A percentile compares a stretch with the other conserved stretches of the same genome.
Evolutionary conservation across 1,140 invertebrate genomes (phyloP).

Genomic region (Magallana gigas): DNA sequence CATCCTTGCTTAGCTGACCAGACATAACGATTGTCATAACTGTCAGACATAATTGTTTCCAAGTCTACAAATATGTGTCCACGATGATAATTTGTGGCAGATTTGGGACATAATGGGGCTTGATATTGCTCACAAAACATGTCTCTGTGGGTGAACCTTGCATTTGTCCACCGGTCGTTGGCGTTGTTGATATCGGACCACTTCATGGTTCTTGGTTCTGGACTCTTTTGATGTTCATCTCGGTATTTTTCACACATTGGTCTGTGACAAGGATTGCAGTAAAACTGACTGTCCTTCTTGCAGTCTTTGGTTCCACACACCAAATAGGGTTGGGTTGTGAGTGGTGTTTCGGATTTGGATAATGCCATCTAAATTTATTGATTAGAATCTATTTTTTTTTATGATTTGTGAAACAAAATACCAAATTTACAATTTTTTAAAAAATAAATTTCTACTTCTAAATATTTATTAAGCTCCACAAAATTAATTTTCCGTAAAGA

Average conservation of each 20-base stretch:
- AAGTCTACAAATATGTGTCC: neutral
- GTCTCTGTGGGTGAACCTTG: neutral
- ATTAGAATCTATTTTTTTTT: too few species aligned
- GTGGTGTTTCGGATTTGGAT: neutral
- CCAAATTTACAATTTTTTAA: too few species aligned
- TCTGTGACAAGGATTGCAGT: neutral
- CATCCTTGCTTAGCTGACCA: neutral
- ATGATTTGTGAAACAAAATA: too few species aligned
- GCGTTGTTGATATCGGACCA: neutral
- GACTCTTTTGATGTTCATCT: neutral
- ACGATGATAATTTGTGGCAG: neutral
- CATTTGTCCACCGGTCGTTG: neutral
- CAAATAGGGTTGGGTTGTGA: neutral
- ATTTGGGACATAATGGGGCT: neutral
- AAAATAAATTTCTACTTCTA: too few species aligned
- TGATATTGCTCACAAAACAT: neutral
- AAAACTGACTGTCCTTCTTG: neutral
- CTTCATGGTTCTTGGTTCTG: neutral
- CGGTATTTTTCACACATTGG: neutral
- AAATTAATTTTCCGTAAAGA: too few species aligned
- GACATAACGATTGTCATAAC: neutral
- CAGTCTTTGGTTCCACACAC: neutral
- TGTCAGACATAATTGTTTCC: neutral
- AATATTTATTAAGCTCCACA: too few species aligned
- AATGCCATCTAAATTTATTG: too few species aligned